A percentile compares a stretch with the other conserved stretches of the same genome.
These are phyloP conservation scores for Drosophila eugracilis DNA, from an alignment of 1,140 invertebrate species.

Conservation along the genomic window DNA sequence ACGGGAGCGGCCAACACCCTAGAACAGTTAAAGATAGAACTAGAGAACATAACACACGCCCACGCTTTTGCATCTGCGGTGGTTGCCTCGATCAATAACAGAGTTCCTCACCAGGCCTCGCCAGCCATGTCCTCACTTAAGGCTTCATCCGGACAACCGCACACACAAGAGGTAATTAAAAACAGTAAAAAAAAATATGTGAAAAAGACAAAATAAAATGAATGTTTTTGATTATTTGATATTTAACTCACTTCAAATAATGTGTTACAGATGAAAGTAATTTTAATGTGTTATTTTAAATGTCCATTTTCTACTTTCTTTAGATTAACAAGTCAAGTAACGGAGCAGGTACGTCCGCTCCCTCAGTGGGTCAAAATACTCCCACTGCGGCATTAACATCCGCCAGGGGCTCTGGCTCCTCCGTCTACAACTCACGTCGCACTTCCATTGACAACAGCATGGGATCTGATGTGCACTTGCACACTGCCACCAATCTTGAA, in stretches of 20 bases:
- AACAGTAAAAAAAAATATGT: background rate
- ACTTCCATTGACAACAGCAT: constrained; percentile 81
- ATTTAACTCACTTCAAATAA: too few species aligned
- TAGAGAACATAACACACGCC: constrained; percentile 86
- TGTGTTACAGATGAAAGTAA: too few species aligned
- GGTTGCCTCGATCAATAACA: constrained; percentile 70
- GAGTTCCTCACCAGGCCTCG: constrained; percentile 60
- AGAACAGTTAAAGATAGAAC: constrained; percentile 86
- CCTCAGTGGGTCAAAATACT: constrained; percentile 69
- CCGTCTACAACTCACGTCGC: constrained; percentile 80
- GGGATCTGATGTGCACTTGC: constrained; percentile 69
- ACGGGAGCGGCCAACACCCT: constrained; percentile 85
- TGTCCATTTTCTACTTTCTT: background rate
- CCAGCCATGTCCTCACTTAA: constrained; percentile 62
- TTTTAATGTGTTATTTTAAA: background rate
- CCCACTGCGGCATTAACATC: constrained; percentile 69
- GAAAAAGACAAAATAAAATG: background rate
- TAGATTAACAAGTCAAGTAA: constrained; percentile 58
- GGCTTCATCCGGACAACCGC: constrained; percentile 49
- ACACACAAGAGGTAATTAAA: constrained; percentile 54
- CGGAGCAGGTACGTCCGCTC: constrained; percentile 24
- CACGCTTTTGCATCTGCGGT: constrained; percentile 79
- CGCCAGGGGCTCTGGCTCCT: constrained; percentile 77
- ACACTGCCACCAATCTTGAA: constrained; percentile 62
- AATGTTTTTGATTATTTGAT: too few species aligned